A percentile compares a stretch with the other conserved stretches of the same genome.
phyloP scores from a whole-genome alignment of 2,113 vertebrate species.

The Pithys albifrons region DNA sequence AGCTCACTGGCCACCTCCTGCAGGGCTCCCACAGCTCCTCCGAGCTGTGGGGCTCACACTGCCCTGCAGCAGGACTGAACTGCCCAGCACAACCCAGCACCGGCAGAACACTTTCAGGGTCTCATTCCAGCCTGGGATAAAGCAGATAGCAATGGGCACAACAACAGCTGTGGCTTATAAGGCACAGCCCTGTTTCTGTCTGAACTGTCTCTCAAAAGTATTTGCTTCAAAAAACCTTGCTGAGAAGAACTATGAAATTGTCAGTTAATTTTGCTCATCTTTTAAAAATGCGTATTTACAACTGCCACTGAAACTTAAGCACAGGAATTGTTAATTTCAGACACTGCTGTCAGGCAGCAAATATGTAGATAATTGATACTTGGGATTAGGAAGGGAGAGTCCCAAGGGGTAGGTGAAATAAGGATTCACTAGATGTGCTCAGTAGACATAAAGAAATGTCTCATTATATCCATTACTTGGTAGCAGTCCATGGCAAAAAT shows the following conservation, averaged over 20 bases:
- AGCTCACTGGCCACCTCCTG: neutral
- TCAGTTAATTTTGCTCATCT: neutral
- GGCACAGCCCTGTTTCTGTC: neutral
- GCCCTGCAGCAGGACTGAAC: neutral
- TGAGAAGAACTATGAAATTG: neutral
- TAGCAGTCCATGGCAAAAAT: neutral
- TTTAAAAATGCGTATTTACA: neutral
- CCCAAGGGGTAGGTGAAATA: neutral
- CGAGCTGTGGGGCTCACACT: accelerated
- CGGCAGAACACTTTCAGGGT: accelerated
- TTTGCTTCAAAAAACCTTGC: neutral
- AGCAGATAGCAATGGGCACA: neutral
- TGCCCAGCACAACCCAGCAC: accelerated
- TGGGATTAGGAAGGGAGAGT: neutral
- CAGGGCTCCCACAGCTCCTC: neutral
- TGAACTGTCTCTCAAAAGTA: neutral
- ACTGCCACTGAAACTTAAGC: neutral
- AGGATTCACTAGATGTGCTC: neutral
- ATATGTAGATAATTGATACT: slow-evolving; percentile 14
- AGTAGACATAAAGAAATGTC: neutral
- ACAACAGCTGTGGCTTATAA: neutral
- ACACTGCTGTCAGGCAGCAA: slow-evolving; percentile 2
- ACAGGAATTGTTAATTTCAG: neutral
- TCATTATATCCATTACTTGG: neutral
- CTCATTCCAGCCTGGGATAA: neutral